Percentiles rank a stretch among this genome's conserved stretches.
Evolutionary conservation across 2,113 vertebrate species (phyloP).

Genomic region (Sprattus sprattus): DNA sequence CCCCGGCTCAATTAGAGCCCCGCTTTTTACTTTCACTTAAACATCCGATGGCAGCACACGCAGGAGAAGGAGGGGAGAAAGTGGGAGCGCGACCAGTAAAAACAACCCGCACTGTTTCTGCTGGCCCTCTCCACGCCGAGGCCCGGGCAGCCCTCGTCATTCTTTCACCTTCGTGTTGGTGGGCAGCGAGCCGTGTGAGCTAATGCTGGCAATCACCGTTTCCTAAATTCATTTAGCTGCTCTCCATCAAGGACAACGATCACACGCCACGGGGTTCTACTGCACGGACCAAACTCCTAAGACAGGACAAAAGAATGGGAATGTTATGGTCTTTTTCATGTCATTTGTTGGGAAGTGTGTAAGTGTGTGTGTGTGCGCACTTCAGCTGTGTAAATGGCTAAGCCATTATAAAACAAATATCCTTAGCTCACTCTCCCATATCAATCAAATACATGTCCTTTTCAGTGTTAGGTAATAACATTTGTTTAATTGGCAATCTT

Average conservation of each 20-base stretch:
- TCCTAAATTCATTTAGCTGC: slow-evolving; percentile 36
- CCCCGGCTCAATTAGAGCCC: slow-evolving; percentile 55
- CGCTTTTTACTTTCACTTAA: slow-evolving; percentile 53
- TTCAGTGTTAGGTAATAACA: not conserved
- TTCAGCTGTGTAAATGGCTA: slow-evolving; percentile 7
- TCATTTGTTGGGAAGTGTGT: not conserved
- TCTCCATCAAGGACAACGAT: slow-evolving; percentile 35
- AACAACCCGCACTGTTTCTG: slow-evolving; percentile 65
- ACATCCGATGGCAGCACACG: slow-evolving; percentile 51
- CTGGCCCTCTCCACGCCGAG: slow-evolving; percentile 50
- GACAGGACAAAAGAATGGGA: slow-evolving; percentile 17
- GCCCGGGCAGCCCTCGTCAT: slow-evolving; percentile 45
- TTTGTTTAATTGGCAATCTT: not conserved
- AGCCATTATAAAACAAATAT: not conserved
- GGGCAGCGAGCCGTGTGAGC: slow-evolving; percentile 23
- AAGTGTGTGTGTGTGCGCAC: slow-evolving; percentile 1
- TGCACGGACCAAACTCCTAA: slow-evolving; percentile 10
- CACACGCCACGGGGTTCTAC: slow-evolving; percentile 20
- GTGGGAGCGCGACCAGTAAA: slow-evolving; percentile 56
- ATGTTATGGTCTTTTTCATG: not conserved
- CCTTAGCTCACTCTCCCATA: not conserved
- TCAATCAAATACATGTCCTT: not conserved
- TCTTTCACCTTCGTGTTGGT: slow-evolving; percentile 42
- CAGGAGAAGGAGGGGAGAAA: slow-evolving; percentile 13
- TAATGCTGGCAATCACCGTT: slow-evolving; percentile 34